These are phyloP conservation scores for Manduca sexta DNA, from an alignment of 1,140 invertebrate genomes.

Conservation along the genomic window DNA sequence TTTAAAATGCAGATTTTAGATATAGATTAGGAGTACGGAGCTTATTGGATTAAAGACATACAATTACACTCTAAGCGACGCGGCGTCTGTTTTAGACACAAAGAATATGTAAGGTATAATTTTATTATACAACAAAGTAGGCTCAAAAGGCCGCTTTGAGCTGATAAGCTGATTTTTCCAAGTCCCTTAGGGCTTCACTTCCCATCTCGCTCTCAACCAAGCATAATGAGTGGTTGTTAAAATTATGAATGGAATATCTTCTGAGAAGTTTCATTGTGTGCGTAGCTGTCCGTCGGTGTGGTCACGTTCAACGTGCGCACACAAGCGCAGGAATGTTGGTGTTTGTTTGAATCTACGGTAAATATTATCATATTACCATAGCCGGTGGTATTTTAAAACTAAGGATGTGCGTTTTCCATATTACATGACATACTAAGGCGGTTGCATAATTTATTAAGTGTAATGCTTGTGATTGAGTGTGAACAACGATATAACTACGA, in stretches of 20 bases:
- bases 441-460: too few species aligned
- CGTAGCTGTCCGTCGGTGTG: conserved; percentile 18
- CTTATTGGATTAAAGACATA: too few species aligned
- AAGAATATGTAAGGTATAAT: conserved; percentile 3
- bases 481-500: too few species aligned
- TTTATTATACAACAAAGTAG: conserved; percentile 4
- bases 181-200: conserved; percentile 29
- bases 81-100: background rate
- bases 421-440: too few species aligned
- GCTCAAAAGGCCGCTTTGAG: conserved; percentile 5
- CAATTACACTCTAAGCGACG: background rate
- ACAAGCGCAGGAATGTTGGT: background rate
- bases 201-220: conserved; percentile 26
- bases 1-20: background rate
- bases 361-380: too few species aligned
- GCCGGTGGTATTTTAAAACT: too few species aligned
- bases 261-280: conserved; percentile 28
- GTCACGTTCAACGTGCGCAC: conserved; percentile 13
- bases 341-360: too few species aligned
- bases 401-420: too few species aligned
- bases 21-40: too few species aligned
- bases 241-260: conserved; percentile 60
- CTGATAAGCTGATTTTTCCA: conserved; percentile 19
- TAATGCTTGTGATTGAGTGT: too few species aligned
- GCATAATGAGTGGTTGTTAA: conserved; percentile 61